phyloP scores from a whole-genome alignment of 2,797 vertebrate genomes.

The Sus cebifrons region DNA sequence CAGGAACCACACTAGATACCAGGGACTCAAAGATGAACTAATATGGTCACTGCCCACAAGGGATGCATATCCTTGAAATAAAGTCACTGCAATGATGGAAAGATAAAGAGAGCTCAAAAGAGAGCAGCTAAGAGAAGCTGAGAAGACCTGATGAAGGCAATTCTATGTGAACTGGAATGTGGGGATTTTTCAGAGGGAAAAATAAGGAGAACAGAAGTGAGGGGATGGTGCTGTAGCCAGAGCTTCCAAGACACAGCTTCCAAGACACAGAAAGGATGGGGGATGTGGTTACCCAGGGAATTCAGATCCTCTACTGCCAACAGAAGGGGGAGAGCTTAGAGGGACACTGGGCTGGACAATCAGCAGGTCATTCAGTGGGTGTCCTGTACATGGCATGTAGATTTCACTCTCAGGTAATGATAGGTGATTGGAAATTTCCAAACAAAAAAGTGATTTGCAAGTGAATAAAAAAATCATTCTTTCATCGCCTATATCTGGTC shows the following conservation, averaged over 20 bases:
- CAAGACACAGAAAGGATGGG: too few relatives aligned
- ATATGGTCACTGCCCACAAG: not conserved
- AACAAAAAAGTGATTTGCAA: not conserved
- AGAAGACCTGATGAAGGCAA: slow-evolving; percentile 6
- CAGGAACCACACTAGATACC: not conserved
- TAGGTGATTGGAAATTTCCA: not conserved
- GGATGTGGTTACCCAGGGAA: not conserved
- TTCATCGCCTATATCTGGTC: not conserved
- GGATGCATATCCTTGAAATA: not conserved
- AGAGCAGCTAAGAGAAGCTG: not conserved
- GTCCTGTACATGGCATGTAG: not conserved
- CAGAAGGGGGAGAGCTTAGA: not conserved
- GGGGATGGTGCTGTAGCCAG: fast-evolving
- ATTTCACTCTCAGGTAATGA: not conserved
- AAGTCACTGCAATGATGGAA: not conserved
- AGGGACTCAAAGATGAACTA: slow-evolving; percentile 38
- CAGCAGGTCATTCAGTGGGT: not conserved
- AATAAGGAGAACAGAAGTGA: not conserved
- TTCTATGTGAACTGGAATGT: not conserved
- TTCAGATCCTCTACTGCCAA: too few relatives aligned
- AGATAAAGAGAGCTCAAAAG: not conserved
- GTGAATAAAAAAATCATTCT: not conserved
- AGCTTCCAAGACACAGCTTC: too few relatives aligned
- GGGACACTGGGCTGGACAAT: not conserved
- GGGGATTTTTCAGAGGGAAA: not conserved